These are phyloP conservation scores for Trichonephila clavipes DNA, from an alignment of 1,140 invertebrate species.

Conservation along the genomic window DNA sequence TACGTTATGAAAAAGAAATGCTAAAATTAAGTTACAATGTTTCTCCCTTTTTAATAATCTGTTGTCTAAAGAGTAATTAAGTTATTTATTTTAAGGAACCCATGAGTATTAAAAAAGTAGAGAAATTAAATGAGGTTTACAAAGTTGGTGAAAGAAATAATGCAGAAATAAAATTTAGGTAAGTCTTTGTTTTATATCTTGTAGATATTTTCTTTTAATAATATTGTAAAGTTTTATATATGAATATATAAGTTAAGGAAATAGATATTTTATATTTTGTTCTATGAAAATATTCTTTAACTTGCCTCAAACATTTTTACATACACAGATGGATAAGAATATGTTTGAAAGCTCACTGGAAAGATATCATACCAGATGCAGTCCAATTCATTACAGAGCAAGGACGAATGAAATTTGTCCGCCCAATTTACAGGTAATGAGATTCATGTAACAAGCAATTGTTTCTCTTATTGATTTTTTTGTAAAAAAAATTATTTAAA, in stretches of 20 bases:
- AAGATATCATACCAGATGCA: slow-evolving; percentile 84
- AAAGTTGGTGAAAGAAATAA: slow-evolving; percentile 86
- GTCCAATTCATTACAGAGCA: slow-evolving; percentile 90
- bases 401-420: slow-evolving; percentile 94
- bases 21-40: too few species aligned
- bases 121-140: slow-evolving; percentile 86
- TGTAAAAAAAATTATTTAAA: too few species aligned
- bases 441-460: slow-evolving; percentile 3
- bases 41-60: too few species aligned
- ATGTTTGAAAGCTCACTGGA: slow-evolving; percentile 87
- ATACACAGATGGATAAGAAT: slow-evolving; percentile 87
- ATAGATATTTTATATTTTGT: too few species aligned
- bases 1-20: too few species aligned
- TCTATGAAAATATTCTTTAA: not conserved
- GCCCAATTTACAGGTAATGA: slow-evolving; percentile 88
- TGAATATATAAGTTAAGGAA: too few species aligned
- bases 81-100: slow-evolving; percentile 79
- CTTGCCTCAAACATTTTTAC: slow-evolving; percentile 9
- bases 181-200: not conserved
- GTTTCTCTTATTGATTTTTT: too few species aligned
- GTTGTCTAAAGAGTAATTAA: too few species aligned
- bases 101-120: slow-evolving; percentile 84
- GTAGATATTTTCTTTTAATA: too few species aligned
- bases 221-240: too few species aligned
- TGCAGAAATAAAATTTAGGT: slow-evolving; percentile 87